Conservation (phyloP, 2,113 vertebrate species). For the Peromyscus leucopus region DNA sequence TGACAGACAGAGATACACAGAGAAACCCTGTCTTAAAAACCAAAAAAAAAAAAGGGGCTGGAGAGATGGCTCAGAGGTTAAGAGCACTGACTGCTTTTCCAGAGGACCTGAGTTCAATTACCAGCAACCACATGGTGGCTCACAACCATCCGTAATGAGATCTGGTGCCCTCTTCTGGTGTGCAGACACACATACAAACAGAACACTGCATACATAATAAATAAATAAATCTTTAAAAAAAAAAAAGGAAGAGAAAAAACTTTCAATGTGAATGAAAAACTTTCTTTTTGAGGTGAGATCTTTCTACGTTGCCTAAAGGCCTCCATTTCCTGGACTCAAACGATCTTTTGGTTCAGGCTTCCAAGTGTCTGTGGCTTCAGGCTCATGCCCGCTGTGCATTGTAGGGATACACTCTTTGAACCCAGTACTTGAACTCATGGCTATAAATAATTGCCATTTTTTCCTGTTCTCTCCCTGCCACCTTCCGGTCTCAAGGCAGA, state of each 20-base stretch:
- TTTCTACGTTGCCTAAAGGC: not conserved
- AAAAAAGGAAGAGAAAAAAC: not conserved
- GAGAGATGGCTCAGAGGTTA: too few species aligned
- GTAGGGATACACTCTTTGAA: not conserved
- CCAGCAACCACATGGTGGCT: too few species aligned
- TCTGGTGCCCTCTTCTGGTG: too few species aligned
- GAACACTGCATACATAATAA: too few species aligned
- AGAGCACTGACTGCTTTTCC: too few species aligned
- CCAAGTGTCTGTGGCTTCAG: not conserved
- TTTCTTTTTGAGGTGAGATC: not conserved
- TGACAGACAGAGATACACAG: not conserved
- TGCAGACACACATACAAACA: too few species aligned
- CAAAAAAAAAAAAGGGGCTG: too few species aligned
- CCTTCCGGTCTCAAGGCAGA: not conserved
- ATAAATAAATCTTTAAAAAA: too few species aligned
- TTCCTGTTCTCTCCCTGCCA: not conserved
- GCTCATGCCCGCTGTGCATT: not conserved
- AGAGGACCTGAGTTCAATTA: too few species aligned
- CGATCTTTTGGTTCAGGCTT: not conserved
- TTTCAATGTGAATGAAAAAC: conserved; percentile 30
- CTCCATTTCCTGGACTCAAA: not conserved
- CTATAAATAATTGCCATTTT: not conserved
- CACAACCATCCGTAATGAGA: too few species aligned
- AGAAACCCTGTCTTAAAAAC: too few species aligned
- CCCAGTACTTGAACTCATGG: not conserved